Evolutionary conservation across 2,113 vertebrate species (phyloP).

Genomic region (Lonchura striata): DNA sequence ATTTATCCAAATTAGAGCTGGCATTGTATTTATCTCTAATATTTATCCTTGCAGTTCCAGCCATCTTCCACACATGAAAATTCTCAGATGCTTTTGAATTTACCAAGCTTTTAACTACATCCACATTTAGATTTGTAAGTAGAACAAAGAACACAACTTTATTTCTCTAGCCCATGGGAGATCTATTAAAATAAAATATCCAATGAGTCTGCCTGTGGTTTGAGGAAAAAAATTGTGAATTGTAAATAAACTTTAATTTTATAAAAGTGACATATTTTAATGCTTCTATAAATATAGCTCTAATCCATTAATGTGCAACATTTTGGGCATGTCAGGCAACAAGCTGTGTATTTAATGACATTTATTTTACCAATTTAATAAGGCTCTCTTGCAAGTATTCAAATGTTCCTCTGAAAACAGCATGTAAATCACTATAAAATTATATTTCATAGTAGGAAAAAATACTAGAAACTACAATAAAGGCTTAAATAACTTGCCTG

Average conservation of each 20-base stretch:
- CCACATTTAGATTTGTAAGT: background rate
- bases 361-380: background rate
- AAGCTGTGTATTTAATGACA: background rate
- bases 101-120: background rate
- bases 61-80: background rate
- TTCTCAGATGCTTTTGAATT: background rate
- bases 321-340: background rate
- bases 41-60: background rate
- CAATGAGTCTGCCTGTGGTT: accelerated
- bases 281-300: background rate
- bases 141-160: background rate
- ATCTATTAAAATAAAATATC: background rate
- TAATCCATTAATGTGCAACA: background rate
- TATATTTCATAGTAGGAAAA: background rate
- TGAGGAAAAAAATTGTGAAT: background rate
- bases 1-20: background rate
- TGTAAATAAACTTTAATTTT: background rate
- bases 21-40: background rate
- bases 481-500: background rate
- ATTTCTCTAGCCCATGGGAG: background rate
- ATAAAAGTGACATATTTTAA: background rate
- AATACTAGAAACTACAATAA: background rate
- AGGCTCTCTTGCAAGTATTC: background rate
- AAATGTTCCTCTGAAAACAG: background rate
- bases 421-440: background rate